Base-by-base conservation (phyloP, 1,140 invertebrate genomes). In the Cotesia chilonis region DNA sequence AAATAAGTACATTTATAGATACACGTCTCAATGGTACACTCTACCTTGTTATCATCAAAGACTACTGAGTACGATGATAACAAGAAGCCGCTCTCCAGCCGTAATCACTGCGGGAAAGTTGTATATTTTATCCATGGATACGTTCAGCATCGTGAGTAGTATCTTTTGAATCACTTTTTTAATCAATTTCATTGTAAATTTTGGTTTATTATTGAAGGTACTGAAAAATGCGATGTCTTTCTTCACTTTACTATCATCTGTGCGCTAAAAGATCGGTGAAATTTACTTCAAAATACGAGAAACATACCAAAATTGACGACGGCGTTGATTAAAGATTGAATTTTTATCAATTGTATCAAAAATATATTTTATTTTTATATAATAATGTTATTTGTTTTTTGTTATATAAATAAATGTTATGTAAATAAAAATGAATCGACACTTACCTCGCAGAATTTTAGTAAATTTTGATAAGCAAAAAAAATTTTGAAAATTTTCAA, bases 71-170 rank as follows among this genome's bases (percentile, higher is more conserved):
- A 28, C 69, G 3, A 64, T 79, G 35, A 77, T 72, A 37, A 57
- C 75, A 12, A 74, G 73, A 71, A 72, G 73, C 63, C 20, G 12
- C 2, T 47, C 2, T 12, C 65, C 76, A 4, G 52, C 70, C 65
- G 36, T 6, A 14, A 63, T 79, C 35, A 75, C 75, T 20, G 73
- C 74, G 9, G 76, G 74, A 47, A 76, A 73, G 38, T 51, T 77
- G 7, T 75, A 61, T 55, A n/a, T 69, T 20, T 6, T 77, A 10
- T 65, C 65, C 12, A 63, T 77, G 52, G 69, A 52, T 7, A 77
- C 20, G 61, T 77, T 76, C 52, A 70, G 68, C 10, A 17, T 57
- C 67, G 76, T 79, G 74, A 74, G 71, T 64, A 10, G 0, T 10
- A 7, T 47, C 6, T 47, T 47, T 9, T 0, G 2, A 7, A 6